Percentiles rank a stretch among this genome's conserved stretches.
These are phyloP conservation scores for Alouatta palliata DNA, from an alignment of 2,113 vertebrate species.

Conservation along the genomic window DNA sequence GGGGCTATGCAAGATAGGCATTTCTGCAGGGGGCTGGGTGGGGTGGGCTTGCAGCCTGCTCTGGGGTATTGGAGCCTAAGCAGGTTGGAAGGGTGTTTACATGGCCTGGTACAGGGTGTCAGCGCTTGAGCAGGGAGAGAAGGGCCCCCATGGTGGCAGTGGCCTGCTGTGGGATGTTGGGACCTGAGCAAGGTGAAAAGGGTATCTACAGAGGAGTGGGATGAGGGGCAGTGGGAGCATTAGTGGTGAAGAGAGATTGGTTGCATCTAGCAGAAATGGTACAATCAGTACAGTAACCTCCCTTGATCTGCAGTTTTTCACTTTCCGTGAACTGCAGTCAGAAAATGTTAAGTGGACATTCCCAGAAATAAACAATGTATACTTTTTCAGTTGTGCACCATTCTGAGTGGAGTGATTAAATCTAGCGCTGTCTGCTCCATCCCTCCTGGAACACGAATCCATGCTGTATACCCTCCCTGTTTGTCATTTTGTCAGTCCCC, in stretches of 20 bases:
- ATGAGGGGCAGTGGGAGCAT: rapidly evolving
- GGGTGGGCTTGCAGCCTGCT: background rate
- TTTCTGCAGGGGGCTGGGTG: background rate
- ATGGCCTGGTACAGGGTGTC: background rate
- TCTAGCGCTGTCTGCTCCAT: background rate
- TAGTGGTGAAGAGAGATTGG: background rate
- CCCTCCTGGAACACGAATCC: background rate
- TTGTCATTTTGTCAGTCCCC: background rate
- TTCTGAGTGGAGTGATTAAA: background rate
- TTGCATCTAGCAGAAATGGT: background rate
- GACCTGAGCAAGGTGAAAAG: background rate
- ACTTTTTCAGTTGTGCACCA: background rate
- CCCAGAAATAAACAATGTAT: background rate
- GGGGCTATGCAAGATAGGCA: background rate
- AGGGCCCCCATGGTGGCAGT: background rate
- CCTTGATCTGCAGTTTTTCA: background rate
- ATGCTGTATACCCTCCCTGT: background rate
- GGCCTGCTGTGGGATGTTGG: background rate
- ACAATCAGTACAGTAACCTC: background rate
- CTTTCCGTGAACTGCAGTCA: background rate
- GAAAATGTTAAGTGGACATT: background rate
- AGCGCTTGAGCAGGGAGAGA: background rate
- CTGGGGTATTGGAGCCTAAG: background rate
- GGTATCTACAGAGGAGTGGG: rapidly evolving
- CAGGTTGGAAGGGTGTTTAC: background rate